Base-by-base conservation (phyloP, 1,140 invertebrate species). In the Eriocheir sinensis region DNA sequence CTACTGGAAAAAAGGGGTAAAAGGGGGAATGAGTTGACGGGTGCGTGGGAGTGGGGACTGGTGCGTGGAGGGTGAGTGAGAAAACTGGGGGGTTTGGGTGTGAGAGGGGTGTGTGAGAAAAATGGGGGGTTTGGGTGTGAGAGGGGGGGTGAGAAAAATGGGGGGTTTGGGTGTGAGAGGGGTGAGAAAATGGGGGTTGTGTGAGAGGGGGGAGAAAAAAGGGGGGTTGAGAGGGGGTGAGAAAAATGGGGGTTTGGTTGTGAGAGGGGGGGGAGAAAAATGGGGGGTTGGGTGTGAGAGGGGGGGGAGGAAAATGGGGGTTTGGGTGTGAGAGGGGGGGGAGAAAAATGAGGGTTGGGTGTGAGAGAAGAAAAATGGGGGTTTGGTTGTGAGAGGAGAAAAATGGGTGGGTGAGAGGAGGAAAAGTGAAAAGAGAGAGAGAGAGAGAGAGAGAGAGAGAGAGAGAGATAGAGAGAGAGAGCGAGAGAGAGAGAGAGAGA, bases 1-100 rank as follows among this genome's bases (percentile, higher is more conserved):
- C 92, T 3, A 89, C 95, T 95, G 94, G 6, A 32, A 44, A 21
- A 83, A 34, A 48, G 36, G 9, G 15, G 90, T n/a, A n/a, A 80
- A 21, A 90, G 88, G 53, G 81, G 53, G 6, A 93, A 36, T 3
- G 92, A 38, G 79, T 27, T 15, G 85, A 34, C 36, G 38, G 12
- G 85, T 38, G n/a, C n/a, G n/a, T n/a, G n/a, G n/a, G n/a, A n/a
- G n/a, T n/a, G n/a, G n/a, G n/a, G n/a, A n/a, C n/a, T n/a, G n/a
- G n/a, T n/a, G n/a, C n/a, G n/a, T n/a, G n/a, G n/a, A 41, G 38
- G 15, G 2, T 15, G n/a, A 0, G 34, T 88, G 85, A 38, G 85
- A 34, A 40, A 40, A 40, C 36, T 32, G n/a, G n/a, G n/a, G n/a
- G n/a, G n/a, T n/a, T n/a, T n/a, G n/a, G n/a, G n/a, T 4, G 83